phyloP scores from a whole-genome alignment of 30 jellyfish, hydroid and myxozoan species.

The Turritopsis dohrnii region DNA sequence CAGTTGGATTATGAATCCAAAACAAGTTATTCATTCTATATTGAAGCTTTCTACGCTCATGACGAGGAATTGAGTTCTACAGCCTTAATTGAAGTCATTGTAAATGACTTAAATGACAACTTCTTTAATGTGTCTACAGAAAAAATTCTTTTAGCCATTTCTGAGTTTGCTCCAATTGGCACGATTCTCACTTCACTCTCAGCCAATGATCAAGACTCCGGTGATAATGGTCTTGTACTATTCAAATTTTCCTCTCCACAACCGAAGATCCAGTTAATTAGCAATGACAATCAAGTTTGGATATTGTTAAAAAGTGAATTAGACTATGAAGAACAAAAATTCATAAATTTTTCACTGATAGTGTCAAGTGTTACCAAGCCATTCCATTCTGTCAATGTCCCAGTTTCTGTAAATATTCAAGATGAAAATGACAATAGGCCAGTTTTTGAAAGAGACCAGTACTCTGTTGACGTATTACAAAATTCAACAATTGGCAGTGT shows the following conservation, averaged over 20 bases:
- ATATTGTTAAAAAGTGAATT: background rate
- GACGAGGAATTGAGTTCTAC: background rate
- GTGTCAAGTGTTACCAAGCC: background rate
- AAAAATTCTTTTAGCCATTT: background rate
- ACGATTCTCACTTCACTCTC: background rate
- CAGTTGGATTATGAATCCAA: background rate
- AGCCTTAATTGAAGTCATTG: background rate
- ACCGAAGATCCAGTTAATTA: background rate
- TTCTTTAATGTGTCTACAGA: background rate
- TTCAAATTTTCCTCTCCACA: background rate
- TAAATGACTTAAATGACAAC: conserved; percentile 17
- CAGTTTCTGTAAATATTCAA: conserved; percentile 25
- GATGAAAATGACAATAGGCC: conserved; percentile 83
- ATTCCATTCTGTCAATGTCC: background rate
- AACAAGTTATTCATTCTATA: background rate
- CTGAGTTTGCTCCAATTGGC: conserved; percentile 2
- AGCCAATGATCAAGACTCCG: background rate
- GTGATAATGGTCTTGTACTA: background rate
- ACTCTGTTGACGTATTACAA: conserved; percentile 37
- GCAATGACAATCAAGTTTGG: background rate
- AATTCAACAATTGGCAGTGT: conserved; percentile 43
- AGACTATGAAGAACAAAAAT: background rate
- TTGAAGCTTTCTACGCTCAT: background rate
- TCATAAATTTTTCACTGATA: background rate
- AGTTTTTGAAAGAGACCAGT: conserved; percentile 38